These are phyloP conservation scores for Choristoneura rosaceana DNA, from an alignment of 2,888 invertebrate species.

Conservation along the genomic window DNA sequence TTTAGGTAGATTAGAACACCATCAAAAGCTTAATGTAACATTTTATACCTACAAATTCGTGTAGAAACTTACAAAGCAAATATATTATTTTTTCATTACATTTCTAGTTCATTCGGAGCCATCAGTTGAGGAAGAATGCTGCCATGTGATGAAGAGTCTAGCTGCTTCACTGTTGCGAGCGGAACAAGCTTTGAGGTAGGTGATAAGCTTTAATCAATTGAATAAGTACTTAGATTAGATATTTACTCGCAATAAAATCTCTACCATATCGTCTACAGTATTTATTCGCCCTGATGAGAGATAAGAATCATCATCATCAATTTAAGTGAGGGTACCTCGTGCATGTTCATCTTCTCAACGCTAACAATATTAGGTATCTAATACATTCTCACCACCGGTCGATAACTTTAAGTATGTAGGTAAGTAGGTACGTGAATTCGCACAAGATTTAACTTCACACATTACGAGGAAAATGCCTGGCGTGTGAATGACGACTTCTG, in stretches of 20 bases:
- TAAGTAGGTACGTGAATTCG: not conserved
- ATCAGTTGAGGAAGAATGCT: constrained; percentile 66
- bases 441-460: not conserved
- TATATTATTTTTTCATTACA: not conserved
- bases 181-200: constrained; percentile 68
- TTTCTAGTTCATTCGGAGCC: constrained; percentile 51
- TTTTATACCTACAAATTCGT: not conserved
- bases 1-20: not conserved
- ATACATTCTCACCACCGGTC: not conserved
- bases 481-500: constrained; percentile 6
- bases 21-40: not conserved
- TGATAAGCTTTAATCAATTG: not conserved
- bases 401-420: too few species aligned
- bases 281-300: too few species aligned
- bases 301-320: too few species aligned
- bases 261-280: too few species aligned
- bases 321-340: too few species aligned
- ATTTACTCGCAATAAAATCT: too few species aligned
- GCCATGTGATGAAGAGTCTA: constrained; percentile 67
- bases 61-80: not conserved
- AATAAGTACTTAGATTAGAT: too few species aligned
- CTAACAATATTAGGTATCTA: too few species aligned
- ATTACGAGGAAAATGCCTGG: constrained; percentile 4
- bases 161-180: constrained; percentile 63
- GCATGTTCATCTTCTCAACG: too few species aligned